These are phyloP conservation scores for Gymnarchus niloticus DNA, from an alignment of 2,113 vertebrate species.

Conservation along the genomic window DNA sequence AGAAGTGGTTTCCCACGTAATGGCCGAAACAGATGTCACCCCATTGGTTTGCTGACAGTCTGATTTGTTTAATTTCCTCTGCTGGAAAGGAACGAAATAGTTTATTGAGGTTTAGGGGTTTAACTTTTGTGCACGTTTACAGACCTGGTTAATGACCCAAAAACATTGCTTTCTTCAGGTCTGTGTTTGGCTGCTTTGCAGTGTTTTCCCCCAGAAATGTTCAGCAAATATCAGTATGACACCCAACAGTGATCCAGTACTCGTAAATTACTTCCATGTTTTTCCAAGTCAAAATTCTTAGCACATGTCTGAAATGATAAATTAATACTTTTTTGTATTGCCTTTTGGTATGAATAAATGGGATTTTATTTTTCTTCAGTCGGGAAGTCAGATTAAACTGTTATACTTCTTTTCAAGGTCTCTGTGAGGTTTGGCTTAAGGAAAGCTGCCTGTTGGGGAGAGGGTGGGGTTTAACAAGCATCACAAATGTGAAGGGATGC, in stretches of 20 bases:
- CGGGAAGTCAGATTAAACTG: background rate
- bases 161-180: background rate
- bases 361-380: background rate
- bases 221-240: conserved; percentile 8
- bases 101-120: background rate
- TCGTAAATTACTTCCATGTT: conserved; percentile 6
- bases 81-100: conserved; percentile 14
- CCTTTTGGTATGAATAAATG: background rate
- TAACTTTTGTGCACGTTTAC: conserved; percentile 10
- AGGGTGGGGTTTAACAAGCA: background rate
- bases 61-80: conserved; percentile 41
- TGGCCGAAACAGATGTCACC: conserved; percentile 31
- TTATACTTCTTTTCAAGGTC: background rate
- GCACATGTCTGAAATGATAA: conserved; percentile 5
- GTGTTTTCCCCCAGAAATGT: background rate
- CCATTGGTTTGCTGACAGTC: conserved; percentile 31
- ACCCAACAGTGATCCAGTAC: background rate
- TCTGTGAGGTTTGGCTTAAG: background rate
- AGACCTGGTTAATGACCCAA: background rate
- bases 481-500: background rate
- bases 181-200: background rate
- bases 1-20: conserved; percentile 18
- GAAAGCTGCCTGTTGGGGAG: background rate
- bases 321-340: background rate
- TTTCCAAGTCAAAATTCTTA: conserved; percentile 5